Evolutionary conservation across 2,113 vertebrate genomes (phyloP).

Genomic region (Gadus chalcogrammus): DNA sequence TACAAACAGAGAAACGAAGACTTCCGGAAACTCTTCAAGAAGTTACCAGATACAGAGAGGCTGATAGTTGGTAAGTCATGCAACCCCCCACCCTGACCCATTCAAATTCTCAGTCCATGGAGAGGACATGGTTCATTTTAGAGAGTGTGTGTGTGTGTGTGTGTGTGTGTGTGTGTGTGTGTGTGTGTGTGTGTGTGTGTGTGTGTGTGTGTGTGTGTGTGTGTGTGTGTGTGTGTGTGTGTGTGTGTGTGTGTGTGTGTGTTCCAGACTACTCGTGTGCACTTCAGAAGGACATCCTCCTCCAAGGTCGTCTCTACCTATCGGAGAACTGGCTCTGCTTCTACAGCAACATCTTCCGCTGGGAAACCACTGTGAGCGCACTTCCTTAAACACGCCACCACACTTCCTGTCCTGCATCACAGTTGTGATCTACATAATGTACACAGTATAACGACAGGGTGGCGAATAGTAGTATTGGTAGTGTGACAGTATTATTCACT

Average conservation of each 20-base stretch:
- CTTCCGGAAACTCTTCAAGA: slow-evolving; percentile 88
- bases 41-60: slow-evolving; percentile 83
- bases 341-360: slow-evolving; percentile 92
- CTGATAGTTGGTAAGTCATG: slow-evolving; percentile 84
- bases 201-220: not conserved
- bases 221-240: not conserved
- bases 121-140: too few relatives aligned
- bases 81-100: not conserved
- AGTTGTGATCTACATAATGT: slow-evolving; percentile 6
- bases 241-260: slow-evolving; percentile 11
- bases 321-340: slow-evolving; percentile 92
- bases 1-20: slow-evolving; percentile 92
- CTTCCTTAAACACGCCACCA: too few relatives aligned
- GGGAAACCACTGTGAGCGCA: slow-evolving; percentile 84
- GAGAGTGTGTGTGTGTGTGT: not conserved
- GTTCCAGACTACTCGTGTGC: slow-evolving; percentile 87
- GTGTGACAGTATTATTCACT: slow-evolving; percentile 26
- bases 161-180: not conserved
- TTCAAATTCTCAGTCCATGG: not conserved
- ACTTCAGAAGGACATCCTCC: slow-evolving; percentile 87
- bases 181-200: not conserved
- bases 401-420: slow-evolving; percentile 13
- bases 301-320: slow-evolving; percentile 87
- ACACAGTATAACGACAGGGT: not conserved
- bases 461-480: too few relatives aligned